Percentiles rank a stretch among this genome's conserved stretches.
Conservation (phyloP, 1,140 invertebrate genomes). For the Eulimnadia texana region DNA sequence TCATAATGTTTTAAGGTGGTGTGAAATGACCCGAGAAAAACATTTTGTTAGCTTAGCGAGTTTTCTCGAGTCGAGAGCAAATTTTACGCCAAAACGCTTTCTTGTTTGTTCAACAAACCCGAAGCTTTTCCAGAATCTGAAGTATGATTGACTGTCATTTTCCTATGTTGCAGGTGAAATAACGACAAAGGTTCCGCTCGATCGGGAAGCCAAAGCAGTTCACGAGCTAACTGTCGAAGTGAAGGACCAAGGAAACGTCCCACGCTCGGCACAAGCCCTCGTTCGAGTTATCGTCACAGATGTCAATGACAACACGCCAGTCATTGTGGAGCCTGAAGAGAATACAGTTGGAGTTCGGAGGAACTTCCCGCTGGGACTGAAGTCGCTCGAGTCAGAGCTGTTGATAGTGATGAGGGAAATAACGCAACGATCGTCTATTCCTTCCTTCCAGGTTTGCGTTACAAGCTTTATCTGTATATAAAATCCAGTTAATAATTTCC, state of each 20-base stretch:
- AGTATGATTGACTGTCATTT: too few relatives aligned
- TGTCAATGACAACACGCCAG: constrained; percentile 79
- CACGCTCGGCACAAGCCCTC: constrained; percentile 51
- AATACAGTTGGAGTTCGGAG: constrained; percentile 74
- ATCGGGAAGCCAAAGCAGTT: constrained; percentile 58
- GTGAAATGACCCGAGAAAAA: constrained; percentile 3
- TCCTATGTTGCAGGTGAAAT: constrained; percentile 79
- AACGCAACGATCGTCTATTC: constrained; percentile 80
- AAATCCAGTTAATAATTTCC: not conserved
- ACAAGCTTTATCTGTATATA: not conserved
- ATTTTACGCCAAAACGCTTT: not conserved
- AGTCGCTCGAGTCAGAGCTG: constrained; percentile 65
- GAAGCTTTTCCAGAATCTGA: too few relatives aligned
- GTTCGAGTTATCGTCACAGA: constrained; percentile 61
- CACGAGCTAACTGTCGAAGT: constrained; percentile 75
- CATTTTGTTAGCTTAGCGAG: too few relatives aligned
- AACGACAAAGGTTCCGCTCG: constrained; percentile 58
- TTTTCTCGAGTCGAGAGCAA: not conserved
- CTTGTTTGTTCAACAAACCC: too few relatives aligned
- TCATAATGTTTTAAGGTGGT: not conserved
- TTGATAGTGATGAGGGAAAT: constrained; percentile 70
- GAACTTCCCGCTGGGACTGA: constrained; percentile 72
- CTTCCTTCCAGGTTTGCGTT: constrained; percentile 50
- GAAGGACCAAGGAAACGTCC: constrained; percentile 61
- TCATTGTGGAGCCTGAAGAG: constrained; percentile 72